Evolutionary conservation across 2,113 vertebrate genomes (phyloP).

Genomic region (Clarias gariepinus): DNA sequence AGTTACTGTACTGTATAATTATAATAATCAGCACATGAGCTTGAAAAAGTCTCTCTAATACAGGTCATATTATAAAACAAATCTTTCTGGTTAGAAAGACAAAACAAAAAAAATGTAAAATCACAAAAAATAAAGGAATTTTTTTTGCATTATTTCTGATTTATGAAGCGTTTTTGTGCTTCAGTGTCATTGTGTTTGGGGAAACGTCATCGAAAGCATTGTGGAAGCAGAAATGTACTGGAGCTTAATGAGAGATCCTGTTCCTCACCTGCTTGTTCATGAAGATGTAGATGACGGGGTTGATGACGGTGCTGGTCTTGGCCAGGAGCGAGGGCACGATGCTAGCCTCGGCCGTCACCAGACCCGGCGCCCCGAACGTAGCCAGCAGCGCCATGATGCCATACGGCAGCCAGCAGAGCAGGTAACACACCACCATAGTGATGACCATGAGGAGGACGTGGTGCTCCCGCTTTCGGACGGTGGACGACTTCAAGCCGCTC

Average conservation of each 20-base stretch:
- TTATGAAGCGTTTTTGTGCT: no score
- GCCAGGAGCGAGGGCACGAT: slow-evolving; percentile 69
- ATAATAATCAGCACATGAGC: no score
- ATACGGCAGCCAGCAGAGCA: slow-evolving; percentile 73
- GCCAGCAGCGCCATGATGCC: slow-evolving; percentile 66
- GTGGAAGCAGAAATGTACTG: no score
- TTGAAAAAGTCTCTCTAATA: no score
- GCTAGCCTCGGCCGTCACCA: slow-evolving; percentile 63
- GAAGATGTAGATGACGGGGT: slow-evolving; percentile 70
- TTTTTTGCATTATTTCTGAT: no score
- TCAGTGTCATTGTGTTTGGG: no score
- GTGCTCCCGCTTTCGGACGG: slow-evolving; percentile 54
- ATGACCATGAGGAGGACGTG: slow-evolving; percentile 65
- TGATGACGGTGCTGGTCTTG: slow-evolving; percentile 70
- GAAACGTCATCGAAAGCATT: no score
- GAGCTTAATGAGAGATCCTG: neutral
- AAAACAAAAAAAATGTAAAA: no score
- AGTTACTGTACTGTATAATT: no score
- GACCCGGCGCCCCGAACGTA: slow-evolving; percentile 63
- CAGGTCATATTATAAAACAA: no score
- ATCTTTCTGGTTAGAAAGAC: no score
- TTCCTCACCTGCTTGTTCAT: slow-evolving; percentile 71
- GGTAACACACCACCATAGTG: slow-evolving; percentile 69
- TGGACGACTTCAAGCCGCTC: slow-evolving; percentile 46
- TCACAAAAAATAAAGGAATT: no score